Evolutionary conservation across 2,888 invertebrate species (phyloP).

Genomic region (Mythimna loreyi): DNA sequence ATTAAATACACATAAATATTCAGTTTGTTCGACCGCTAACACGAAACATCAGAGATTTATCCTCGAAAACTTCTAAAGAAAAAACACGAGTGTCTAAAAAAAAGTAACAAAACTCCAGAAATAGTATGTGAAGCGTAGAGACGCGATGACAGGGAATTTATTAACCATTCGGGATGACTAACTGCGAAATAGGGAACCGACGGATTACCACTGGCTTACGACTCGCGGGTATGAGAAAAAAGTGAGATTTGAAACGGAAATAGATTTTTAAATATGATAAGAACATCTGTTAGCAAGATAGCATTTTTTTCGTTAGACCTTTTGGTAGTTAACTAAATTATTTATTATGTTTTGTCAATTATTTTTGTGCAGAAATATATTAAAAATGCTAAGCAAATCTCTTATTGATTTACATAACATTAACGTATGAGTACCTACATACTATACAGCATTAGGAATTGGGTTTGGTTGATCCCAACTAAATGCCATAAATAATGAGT

Average conservation of each 20-base stretch:
- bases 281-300: neutral
- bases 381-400: too few relatives aligned
- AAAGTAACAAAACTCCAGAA: conserved; percentile 72
- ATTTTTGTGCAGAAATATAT: too few relatives aligned
- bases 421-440: too few relatives aligned
- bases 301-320: neutral
- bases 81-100: conserved; percentile 61
- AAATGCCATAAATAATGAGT: too few relatives aligned
- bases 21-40: conserved; percentile 42
- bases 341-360: neutral
- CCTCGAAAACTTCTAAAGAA: conserved; percentile 57
- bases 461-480: too few relatives aligned
- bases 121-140: conserved; percentile 80
- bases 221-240: conserved; percentile 33
- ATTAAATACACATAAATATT: conserved; percentile 42
- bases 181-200: conserved; percentile 80
- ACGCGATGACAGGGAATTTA: conserved; percentile 88
- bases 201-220: conserved; percentile 60
- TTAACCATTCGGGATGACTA: conserved; percentile 88
- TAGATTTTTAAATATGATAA: neutral
- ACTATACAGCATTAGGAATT: too few relatives aligned
- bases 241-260: conserved; percentile 35
- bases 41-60: conserved; percentile 63
- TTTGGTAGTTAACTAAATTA: neutral
- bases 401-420: too few relatives aligned